Evolutionary conservation across 2,888 invertebrate genomes (phyloP).

Genomic region (Oxycera nigricornis): DNA sequence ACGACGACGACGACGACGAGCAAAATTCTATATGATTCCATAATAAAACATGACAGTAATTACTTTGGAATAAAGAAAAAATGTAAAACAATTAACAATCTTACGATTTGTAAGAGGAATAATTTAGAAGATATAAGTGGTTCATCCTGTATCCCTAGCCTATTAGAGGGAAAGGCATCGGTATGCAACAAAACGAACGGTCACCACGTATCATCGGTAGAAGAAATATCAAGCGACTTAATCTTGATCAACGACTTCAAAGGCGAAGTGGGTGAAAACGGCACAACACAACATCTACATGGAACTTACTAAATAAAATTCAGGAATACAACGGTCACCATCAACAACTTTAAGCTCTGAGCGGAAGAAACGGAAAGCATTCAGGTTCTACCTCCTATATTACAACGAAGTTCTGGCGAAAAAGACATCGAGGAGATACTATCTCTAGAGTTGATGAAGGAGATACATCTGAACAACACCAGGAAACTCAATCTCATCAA

Average conservation of each 20-base stretch:
- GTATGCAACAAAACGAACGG: not conserved
- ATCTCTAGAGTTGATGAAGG: not conserved
- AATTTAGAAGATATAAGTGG: not conserved
- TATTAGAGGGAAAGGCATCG: not conserved
- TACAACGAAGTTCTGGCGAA: not conserved
- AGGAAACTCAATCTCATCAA: not conserved
- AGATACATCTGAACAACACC: not conserved
- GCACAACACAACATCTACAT: no score
- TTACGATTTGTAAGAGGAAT: not conserved
- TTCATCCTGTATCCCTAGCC: not conserved
- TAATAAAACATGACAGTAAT: not conserved
- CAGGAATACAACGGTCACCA: not conserved
- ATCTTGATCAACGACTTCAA: not conserved
- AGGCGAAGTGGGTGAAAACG: not conserved
- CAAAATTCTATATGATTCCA: slow-evolving; percentile 40
- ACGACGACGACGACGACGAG: no score
- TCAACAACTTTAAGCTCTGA: not conserved
- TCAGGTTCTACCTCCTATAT: not conserved
- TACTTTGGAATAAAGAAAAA: not conserved
- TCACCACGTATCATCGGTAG: not conserved
- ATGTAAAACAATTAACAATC: not conserved
- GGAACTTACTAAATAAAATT: no score
- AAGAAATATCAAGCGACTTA: not conserved
- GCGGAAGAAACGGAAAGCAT: not conserved
- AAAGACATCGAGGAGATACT: not conserved